These are phyloP conservation scores for Scaptomyza montana DNA, from an alignment of 1,140 invertebrate genomes.

Conservation along the genomic window DNA sequence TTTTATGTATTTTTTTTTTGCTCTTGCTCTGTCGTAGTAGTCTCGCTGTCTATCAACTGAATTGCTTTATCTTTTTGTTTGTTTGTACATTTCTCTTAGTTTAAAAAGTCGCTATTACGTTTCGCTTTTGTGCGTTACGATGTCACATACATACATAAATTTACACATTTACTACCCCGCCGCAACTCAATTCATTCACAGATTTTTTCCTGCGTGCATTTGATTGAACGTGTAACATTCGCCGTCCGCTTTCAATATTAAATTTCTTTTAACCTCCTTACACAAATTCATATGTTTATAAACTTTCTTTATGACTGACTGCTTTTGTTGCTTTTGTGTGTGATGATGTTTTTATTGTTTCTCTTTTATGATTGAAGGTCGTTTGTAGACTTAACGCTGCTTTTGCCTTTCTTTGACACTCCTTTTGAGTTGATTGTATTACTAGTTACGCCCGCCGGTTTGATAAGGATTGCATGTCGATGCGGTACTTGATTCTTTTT, in stretches of 20 bases:
- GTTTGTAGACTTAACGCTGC: conserved; percentile 33
- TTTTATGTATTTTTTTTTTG: conserved; percentile 5
- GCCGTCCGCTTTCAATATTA: conserved; percentile 53
- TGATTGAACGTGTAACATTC: conserved; percentile 1
- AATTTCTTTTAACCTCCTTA: conserved; percentile 57
- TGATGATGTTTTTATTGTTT: conserved; percentile 54
- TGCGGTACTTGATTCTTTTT: neutral
- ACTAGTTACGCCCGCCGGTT: conserved; percentile 17
- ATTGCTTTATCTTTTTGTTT: conserved; percentile 42
- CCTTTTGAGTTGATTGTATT: conserved; percentile 38
- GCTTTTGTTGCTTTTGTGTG: conserved; percentile 29
- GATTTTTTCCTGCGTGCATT: conserved; percentile 36
- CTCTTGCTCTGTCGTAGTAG: conserved; percentile 10
- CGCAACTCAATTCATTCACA: conserved; percentile 47
- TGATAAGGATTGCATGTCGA: conserved; percentile 11
- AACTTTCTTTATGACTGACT: conserved; percentile 41
- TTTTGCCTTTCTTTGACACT: conserved; percentile 21
- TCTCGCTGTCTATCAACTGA: conserved; percentile 67
- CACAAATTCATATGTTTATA: conserved; percentile 16
- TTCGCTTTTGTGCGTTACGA: conserved; percentile 44
- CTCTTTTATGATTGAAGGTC: conserved; percentile 74
- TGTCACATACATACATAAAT: conserved; percentile 23
- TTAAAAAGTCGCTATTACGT: conserved; percentile 66
- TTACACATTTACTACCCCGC: neutral
- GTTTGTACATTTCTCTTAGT: conserved; percentile 50